Conservation (phyloP, 1,140 invertebrate species). For the Papilio machaon region DNA sequence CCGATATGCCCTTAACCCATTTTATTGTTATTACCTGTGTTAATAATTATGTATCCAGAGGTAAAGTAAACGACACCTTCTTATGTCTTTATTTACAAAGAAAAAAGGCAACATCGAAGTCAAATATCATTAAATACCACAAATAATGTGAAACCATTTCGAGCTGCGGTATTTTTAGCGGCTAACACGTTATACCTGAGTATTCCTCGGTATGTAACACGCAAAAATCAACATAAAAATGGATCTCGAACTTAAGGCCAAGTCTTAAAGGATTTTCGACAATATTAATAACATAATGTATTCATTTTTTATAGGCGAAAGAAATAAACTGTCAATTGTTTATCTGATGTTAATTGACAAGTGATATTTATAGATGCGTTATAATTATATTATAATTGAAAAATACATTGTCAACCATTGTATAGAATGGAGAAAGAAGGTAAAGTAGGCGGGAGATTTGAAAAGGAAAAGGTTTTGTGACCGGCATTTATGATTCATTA, state of each 20-base stretch:
- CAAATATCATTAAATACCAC: conserved; percentile 46
- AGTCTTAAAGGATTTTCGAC: conserved; percentile 8
- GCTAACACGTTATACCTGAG: conserved; percentile 45
- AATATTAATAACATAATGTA: neutral
- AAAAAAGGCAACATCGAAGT: conserved; percentile 14
- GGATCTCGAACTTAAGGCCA: conserved; percentile 28
- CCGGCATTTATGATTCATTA: too few relatives aligned
- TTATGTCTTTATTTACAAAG: conserved; percentile 37
- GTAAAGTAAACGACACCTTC: conserved; percentile 36
- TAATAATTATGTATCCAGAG: conserved; percentile 26
- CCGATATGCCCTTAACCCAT: conserved; percentile 32
- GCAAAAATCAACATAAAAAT: conserved; percentile 39
- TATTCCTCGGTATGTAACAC: conserved; percentile 35
- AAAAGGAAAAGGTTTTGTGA: too few relatives aligned
- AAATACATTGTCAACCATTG: too few relatives aligned
- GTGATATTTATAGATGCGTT: neutral
- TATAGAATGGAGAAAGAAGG: neutral
- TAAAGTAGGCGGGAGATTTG: too few relatives aligned
- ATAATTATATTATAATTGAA: too few relatives aligned
- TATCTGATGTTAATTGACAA: conserved; percentile 8
- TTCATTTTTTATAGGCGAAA: neutral
- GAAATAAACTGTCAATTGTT: neutral
- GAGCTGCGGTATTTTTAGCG: conserved; percentile 45
- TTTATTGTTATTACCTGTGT: conserved; percentile 34
- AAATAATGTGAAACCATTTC: conserved; percentile 49